Evolutionary conservation across 2,888 invertebrate genomes (phyloP), one percentile per base, ranked within the genome.

Genomic region (Acanthoscelides obtectus): DNA sequence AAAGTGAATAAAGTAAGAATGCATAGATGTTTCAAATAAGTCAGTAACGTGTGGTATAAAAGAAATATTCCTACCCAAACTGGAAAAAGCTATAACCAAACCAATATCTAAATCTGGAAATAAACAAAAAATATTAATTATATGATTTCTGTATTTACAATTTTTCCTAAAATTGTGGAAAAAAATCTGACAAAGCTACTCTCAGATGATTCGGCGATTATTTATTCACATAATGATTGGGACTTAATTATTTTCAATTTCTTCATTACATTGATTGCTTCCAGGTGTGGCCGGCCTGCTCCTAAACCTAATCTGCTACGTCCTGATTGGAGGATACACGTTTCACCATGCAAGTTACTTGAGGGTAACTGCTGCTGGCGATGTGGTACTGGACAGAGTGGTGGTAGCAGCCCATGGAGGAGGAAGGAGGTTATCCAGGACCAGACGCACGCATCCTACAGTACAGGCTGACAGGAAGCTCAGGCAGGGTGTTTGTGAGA

Each of bases 291-390:
- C 88, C 4, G 94, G 95, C 0, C 86, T 96, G 17, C 82, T 94
- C 1, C 83, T 96, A 8, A 93, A 96, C 81, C 91, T 90, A 0
- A 85, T 95, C 67, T 94, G 94, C 76, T 95, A 94, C 82, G 86
- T 94, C 78, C 85, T 95, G 0, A 93, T 96, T 70, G 95, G 95
- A 73, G 96, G 92, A 89, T 93, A 91, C 80, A 92, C 92, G 0
- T 89, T 90, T 81, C 92, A 92, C 79, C 93, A 93, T 82, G 91
- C 91, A 0, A 90, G 91, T 75, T 92, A 91, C 78, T 82, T 93
- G 27, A 90, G 90, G 75, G 88, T 92, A 66, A 90, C 90, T 0
- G 87, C 89, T 68, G 87, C 85, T 70, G 91, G 91, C 1, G 88
- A 90, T 75, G 88, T 91, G 3, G 87, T 90, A 65, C 81, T 90